Evolutionary conservation across 2,113 vertebrate genomes (phyloP).

Genomic region (Columba janthina): DNA sequence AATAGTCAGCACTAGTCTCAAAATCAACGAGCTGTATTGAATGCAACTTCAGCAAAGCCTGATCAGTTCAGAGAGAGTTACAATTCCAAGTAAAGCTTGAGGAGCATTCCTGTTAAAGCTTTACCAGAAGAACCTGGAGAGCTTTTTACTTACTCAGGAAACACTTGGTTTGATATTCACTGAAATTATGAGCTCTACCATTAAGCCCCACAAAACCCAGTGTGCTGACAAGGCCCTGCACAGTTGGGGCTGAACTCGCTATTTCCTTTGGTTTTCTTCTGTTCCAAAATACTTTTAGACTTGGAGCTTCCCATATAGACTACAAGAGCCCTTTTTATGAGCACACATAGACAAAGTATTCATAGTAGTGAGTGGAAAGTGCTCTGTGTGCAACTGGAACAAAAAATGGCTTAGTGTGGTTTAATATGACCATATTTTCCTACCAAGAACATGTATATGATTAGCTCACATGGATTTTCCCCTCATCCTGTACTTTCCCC

Average conservation of each 20-base stretch:
- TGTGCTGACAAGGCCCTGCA: background rate
- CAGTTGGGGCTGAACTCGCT: background rate
- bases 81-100: background rate
- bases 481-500: background rate
- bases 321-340: constrained; percentile 29
- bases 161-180: background rate
- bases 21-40: background rate
- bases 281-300: background rate
- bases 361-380: constrained; percentile 25
- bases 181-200: background rate
- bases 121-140: background rate
- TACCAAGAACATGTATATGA: background rate
- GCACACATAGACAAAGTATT: background rate
- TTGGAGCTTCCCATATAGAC: background rate
- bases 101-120: background rate
- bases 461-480: constrained; percentile 1
- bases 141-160: background rate
- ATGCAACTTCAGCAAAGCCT: background rate
- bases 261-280: constrained; percentile 11
- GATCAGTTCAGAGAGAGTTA: background rate
- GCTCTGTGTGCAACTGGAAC: constrained; percentile 21
- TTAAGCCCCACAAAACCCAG: background rate
- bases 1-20: background rate
- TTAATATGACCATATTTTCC: constrained; percentile 5
- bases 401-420: background rate